phyloP scores from a whole-genome alignment of 1,140 invertebrate genomes.

The Cryptotermes secundus region DNA sequence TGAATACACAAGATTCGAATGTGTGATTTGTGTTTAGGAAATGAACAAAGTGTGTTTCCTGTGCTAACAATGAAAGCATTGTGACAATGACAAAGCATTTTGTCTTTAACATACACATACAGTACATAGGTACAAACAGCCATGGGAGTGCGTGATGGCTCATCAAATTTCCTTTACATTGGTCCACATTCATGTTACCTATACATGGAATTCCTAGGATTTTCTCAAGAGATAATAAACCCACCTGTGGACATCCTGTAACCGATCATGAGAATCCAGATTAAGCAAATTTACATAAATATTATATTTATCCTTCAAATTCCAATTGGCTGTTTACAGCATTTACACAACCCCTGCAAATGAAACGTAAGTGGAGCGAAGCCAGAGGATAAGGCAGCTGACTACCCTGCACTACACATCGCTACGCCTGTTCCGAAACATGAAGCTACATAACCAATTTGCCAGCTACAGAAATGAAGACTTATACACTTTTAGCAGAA shows the following conservation, averaged over 20 bases:
- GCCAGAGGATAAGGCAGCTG: background rate
- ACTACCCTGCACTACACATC: background rate
- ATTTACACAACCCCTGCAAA: background rate
- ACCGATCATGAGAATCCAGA: background rate
- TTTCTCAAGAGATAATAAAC: slow-evolving; percentile 3
- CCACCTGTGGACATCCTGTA: background rate
- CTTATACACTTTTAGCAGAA: background rate
- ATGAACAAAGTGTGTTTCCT: background rate
- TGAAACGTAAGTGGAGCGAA: background rate
- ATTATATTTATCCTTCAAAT: background rate
- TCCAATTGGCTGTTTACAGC: background rate
- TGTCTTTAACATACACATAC: background rate
- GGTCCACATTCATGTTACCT: background rate
- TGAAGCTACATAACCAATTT: background rate
- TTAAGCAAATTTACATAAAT: background rate
- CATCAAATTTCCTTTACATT: background rate
- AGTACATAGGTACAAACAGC: background rate
- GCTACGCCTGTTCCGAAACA: background rate
- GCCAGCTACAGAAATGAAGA: background rate
- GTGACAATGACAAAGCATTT: background rate
- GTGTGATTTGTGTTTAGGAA: background rate
- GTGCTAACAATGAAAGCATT: background rate
- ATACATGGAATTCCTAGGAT: background rate
- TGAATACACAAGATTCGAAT: background rate
- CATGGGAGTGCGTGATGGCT: background rate